Evolutionary conservation across 2,888 invertebrate genomes (phyloP), one percentile per base, ranked within the genome.

Genomic region (Trilocha varians): DNA sequence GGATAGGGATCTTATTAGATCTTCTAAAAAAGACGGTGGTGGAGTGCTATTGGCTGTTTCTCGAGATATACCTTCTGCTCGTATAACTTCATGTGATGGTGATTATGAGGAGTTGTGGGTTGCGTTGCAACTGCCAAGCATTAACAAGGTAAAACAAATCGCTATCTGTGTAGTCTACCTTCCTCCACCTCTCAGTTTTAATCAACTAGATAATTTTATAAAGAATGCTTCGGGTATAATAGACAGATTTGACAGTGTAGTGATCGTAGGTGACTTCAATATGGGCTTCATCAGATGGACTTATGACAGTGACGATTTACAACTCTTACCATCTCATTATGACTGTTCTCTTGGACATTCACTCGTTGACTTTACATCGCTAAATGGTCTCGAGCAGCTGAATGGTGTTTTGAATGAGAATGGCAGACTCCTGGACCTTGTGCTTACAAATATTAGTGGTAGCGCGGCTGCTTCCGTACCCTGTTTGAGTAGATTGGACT

Each of bases 51-150:
- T 38, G n/a, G 38, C 38, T 16, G 16, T 38, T 32, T 32, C 32
- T 13, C 32, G 16, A 32, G 33, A 38, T 11, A 32, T 32, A 11
- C 13, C 14, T 15, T 38, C 16, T 3, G 13, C 14, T 38, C 8
- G 33, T 5, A 11, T 32, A 11, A 6, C 14, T 11, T 32, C 16
- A 16, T 15, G 16, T 11, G 32, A 38, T 11, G 33, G 16, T 16
- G 32, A 15, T 2, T 11, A 14, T 13, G 38, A 38, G 13, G 38
- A 38, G 32, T 32, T 38, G 15, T 38, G 38, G 38, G 16, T 38
- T 6, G 17, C 25, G 5, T 13, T 38, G 14, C 14, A 38, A 3
- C 14, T 38, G n/a, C n/a, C n/a, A 9, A 38, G 15, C 18, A 13
- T 38, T 9, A 2, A 18, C 13, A 5, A n/a, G n/a, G n/a, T n/a